phyloP scores from a whole-genome alignment of 2,797 vertebrate genomes.

The Trematomus bernacchii region DNA sequence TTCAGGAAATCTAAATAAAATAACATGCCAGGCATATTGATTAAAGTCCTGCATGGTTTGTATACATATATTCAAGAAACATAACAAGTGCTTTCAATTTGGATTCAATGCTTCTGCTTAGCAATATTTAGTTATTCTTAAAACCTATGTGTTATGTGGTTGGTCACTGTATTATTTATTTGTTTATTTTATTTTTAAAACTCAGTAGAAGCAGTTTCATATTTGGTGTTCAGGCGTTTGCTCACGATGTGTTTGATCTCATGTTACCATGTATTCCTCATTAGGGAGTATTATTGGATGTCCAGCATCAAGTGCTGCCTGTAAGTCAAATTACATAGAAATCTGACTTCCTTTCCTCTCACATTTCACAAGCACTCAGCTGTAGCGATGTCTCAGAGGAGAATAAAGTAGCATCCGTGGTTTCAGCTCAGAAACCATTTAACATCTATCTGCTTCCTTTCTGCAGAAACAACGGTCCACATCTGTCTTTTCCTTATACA shows the following conservation, averaged over 20 bases:
- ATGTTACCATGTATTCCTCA: conserved; percentile 4
- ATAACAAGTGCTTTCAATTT: too few species aligned
- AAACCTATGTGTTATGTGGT: neutral
- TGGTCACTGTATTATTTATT: neutral
- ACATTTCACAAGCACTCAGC: conserved; percentile 57
- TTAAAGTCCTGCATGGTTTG: too few species aligned
- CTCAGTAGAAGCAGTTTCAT: neutral
- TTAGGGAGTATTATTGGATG: conserved; percentile 13
- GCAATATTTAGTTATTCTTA: neutral
- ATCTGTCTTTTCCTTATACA: neutral
- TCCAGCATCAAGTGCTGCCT: conserved; percentile 29
- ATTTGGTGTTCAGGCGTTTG: neutral
- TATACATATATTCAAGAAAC: too few species aligned
- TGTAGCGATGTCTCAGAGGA: conserved; percentile 11
- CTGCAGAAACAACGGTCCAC: neutral
- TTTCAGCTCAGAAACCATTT: conserved; percentile 45
- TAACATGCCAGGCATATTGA: too few species aligned
- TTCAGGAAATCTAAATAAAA: too few species aligned
- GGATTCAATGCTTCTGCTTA: neutral
- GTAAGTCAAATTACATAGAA: conserved; percentile 26
- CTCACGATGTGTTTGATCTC: conserved; percentile 6
- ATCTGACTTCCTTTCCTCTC: conserved; percentile 31
- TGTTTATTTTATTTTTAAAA: too few species aligned
- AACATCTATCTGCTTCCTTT: conserved; percentile 15
- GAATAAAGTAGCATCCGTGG: conserved; percentile 28